Base-by-base conservation (phyloP, 2,888 invertebrate species). In the Drosophila atroscutellata region DNA sequence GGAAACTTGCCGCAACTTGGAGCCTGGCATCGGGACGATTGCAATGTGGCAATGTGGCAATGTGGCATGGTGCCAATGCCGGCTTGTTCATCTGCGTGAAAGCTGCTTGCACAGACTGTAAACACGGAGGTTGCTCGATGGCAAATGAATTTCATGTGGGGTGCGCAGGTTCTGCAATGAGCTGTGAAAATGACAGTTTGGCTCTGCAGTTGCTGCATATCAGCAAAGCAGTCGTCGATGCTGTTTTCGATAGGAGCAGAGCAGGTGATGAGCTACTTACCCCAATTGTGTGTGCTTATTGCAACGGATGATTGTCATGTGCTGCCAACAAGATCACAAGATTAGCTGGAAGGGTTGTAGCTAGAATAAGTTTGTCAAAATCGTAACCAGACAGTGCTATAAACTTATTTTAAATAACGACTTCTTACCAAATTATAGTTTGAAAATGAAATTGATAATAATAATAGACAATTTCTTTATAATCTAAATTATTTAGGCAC, bases 151-250 rank as follows among this genome's bases (percentile, higher is more conserved):
- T 30, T 58, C 55, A 69, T 61, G 64, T 66, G 64, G 69, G 72
- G 56, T 42, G 42, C 42, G 11, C 66, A 52, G 56, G 55, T n/a
- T 58, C 60, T 68, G 56, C 66, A 80, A 80, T 80, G 72, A 80
- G 77, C 83, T 83, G 65, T 52, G 58, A 63, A 69, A 80, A 57
- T 72, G 39, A 37, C 42, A 61, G 45, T 20, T 64, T 54, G 39
- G 30, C 52, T 58, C 45, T 39, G 36, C 42, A 37, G 11, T n/a
- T 32, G 45, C 37, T 26, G 26, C 49, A 20, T 8, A 24, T 32
- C n/a, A 30, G 50, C 13, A 47, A 50, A 20, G 28, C 24, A 18
- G n/a, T 32, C 26, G 30, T 42, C 49, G 18, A 36, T 52, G 57
- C 1, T 45, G 42, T 39, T 39, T 36, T 26, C 32, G 50, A 20